phyloP scores from a whole-genome alignment of 2,113 vertebrate species.

The Hyaena hyaena region DNA sequence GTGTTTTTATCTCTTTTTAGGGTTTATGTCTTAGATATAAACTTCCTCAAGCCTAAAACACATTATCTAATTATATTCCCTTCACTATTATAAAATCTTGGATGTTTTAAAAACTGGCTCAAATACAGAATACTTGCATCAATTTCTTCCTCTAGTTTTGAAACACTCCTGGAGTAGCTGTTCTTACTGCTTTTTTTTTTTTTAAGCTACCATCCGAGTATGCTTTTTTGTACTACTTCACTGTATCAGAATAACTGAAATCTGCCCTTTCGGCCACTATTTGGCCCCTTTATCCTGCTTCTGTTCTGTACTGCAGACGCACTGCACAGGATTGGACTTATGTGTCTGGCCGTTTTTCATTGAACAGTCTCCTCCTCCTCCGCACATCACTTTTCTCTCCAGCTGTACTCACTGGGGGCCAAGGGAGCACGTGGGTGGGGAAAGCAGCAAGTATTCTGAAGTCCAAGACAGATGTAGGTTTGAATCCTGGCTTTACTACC shows the following conservation, averaged over 20 bases:
- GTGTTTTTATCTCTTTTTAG: slow-evolving; percentile 10
- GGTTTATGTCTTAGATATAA: neutral
- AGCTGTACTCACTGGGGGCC: neutral
- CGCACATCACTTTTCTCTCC: neutral
- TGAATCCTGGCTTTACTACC: neutral
- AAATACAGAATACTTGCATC: neutral
- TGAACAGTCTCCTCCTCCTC: neutral
- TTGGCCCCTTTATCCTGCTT: neutral
- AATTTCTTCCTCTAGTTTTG: neutral
- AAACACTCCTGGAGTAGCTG: neutral
- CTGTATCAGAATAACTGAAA: neutral
- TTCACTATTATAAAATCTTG: slow-evolving; percentile 9
- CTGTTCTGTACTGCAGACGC: neutral
- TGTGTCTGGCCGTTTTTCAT: neutral
- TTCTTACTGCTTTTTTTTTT: neutral
- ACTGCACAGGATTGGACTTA: neutral
- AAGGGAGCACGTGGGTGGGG: neutral
- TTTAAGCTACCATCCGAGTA: neutral
- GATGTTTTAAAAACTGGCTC: neutral
- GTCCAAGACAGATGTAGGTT: no score
- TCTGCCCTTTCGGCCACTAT: neutral
- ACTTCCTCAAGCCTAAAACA: neutral
- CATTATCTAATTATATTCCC: neutral
- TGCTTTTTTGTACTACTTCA: neutral
- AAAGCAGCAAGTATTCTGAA: neutral